A percentile compares a stretch with the other conserved stretches of the same genome.
phyloP scores from a whole-genome alignment of 1,140 invertebrate genomes.

The Homarus americanus region DNA sequence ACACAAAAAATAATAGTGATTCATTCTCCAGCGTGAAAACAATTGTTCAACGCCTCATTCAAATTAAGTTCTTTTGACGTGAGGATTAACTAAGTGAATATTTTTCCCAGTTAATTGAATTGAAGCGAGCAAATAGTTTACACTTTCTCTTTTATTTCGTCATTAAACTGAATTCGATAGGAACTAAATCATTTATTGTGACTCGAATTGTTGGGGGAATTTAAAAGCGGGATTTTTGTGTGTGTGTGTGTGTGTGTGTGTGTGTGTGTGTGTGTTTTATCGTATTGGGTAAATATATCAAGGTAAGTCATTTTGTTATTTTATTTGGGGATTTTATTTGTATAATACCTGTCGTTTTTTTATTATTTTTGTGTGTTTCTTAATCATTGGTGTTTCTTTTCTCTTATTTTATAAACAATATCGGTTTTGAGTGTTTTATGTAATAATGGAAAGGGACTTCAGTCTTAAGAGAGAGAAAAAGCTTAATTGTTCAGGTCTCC shows the following conservation, averaged over 20 bases:
- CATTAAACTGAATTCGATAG: slow-evolving; percentile 9
- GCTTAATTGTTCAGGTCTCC: too few species aligned
- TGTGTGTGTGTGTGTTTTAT: neutral
- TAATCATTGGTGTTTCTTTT: too few species aligned
- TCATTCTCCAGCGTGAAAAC: neutral
- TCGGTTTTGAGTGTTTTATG: too few species aligned
- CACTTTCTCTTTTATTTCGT: slow-evolving; percentile 26
- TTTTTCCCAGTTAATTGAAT: slow-evolving; percentile 37
- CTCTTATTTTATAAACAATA: too few species aligned
- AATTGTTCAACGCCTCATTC: neutral
- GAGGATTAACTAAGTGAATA: slow-evolving; percentile 17
- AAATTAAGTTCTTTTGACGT: slow-evolving; percentile 30
- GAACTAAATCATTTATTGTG: neutral
- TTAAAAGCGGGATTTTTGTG: neutral
- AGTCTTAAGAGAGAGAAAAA: too few species aligned
- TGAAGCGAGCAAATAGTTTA: slow-evolving; percentile 29
- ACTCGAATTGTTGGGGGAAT: slow-evolving; percentile 6
- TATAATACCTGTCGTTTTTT: too few species aligned
- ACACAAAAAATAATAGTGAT: slow-evolving; percentile 1
- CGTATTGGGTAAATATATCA: neutral
- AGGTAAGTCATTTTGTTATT: too few species aligned
- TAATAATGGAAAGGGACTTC: too few species aligned
- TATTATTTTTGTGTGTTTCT: too few species aligned
- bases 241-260: neutral
- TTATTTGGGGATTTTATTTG: too few species aligned